Conservation (phyloP, 1,140 invertebrate genomes). For the Euglossa dilemma region DNA sequence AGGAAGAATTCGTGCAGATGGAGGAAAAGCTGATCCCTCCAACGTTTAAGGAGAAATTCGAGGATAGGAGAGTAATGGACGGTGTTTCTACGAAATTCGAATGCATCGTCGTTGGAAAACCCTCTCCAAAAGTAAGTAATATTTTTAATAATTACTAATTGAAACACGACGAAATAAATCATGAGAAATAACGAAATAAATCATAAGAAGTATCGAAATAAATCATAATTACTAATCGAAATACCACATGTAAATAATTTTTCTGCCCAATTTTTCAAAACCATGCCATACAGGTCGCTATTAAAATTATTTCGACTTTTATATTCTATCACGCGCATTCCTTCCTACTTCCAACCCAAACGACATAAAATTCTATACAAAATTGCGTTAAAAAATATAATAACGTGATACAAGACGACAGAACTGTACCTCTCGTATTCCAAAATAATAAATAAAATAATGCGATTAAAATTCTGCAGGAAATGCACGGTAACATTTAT, state of each 20-base stretch:
- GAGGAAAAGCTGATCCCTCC: slow-evolving; percentile 85
- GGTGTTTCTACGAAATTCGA: slow-evolving; percentile 87
- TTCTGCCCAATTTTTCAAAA: too few relatives aligned
- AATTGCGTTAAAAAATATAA: background rate
- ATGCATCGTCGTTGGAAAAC: slow-evolving; percentile 87
- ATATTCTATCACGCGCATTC: background rate
- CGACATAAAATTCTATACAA: too few relatives aligned
- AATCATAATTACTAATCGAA: too few relatives aligned
- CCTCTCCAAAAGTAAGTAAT: slow-evolving; percentile 86
- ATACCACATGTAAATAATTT: too few relatives aligned
- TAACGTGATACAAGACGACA: background rate
- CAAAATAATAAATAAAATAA: too few relatives aligned
- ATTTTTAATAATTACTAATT: too few relatives aligned
- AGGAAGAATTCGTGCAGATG: slow-evolving; percentile 81
- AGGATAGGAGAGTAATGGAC: slow-evolving; percentile 82
- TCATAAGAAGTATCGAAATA: too few relatives aligned
- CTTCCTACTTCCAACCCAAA: background rate
- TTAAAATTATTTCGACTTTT: background rate
- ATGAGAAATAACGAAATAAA: too few relatives aligned
- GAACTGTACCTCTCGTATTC: background rate
- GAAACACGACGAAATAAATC: too few relatives aligned
- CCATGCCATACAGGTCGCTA: too few relatives aligned
- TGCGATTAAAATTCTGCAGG: too few relatives aligned
- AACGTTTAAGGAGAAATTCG: slow-evolving; percentile 86
- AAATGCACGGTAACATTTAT: too few relatives aligned